Evolutionary conservation across 1,140 invertebrate species (phyloP).

Genomic region (Cyclina sinensis): DNA sequence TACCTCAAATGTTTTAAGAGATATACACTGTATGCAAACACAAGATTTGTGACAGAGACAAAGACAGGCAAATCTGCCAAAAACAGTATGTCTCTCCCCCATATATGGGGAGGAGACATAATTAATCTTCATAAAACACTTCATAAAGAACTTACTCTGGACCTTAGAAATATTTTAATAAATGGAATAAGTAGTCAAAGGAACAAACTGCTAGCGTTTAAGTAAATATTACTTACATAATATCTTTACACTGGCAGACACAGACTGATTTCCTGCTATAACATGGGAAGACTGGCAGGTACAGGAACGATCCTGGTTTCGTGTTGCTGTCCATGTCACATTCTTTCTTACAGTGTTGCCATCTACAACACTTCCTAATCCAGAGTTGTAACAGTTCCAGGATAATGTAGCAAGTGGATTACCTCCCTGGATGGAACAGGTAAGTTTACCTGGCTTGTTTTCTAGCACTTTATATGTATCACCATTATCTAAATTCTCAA

Average conservation of each 20-base stretch:
- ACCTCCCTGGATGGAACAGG: not conserved
- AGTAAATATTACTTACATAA: constrained; percentile 18
- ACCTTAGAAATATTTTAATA: too few species aligned
- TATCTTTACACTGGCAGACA: not conserved
- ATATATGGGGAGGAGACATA: too few species aligned
- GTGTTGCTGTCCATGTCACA: not conserved
- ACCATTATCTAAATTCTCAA: not conserved
- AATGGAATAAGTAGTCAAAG: too few species aligned
- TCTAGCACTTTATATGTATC: not conserved
- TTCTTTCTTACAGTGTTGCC: not conserved
- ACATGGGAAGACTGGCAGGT: not conserved
- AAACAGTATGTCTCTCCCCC: too few species aligned
- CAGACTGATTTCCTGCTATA: not conserved
- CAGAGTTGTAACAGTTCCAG: not conserved
- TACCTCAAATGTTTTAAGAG: too few species aligned
- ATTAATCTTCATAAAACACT: too few species aligned
- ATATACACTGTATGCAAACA: too few species aligned
- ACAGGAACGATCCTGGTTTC: not conserved
- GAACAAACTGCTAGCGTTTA: too few species aligned
- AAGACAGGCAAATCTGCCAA: too few species aligned
- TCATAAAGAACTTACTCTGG: too few species aligned
- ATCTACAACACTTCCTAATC: not conserved
- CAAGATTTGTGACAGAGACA: too few species aligned
- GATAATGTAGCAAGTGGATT: constrained; percentile 6
- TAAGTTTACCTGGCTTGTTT: not conserved